Evolutionary conservation across 2,797 vertebrate genomes (phyloP).

Genomic region (Rhincodon typus): DNA sequence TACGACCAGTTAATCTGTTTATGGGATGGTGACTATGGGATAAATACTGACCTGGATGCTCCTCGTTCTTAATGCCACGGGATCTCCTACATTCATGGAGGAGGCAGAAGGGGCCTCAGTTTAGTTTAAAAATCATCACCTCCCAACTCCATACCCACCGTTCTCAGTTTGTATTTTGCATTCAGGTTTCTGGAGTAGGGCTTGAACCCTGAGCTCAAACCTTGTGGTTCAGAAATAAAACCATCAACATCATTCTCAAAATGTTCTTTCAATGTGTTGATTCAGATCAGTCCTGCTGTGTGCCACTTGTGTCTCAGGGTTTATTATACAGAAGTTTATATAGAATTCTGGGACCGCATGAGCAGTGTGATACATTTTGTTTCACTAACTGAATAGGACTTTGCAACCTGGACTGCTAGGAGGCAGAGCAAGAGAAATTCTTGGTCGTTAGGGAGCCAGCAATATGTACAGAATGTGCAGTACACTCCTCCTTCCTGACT

Average conservation of each 20-base stretch:
- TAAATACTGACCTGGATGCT: no score
- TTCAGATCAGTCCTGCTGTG: neutral
- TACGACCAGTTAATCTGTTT: no score
- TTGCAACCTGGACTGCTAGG: neutral
- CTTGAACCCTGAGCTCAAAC: neutral
- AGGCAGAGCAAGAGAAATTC: neutral
- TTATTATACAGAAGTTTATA: neutral
- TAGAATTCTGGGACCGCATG: neutral
- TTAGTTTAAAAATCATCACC: no score
- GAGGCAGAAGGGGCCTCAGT: no score
- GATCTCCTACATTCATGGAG: no score
- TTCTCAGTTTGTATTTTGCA: no score
- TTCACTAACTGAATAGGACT: neutral
- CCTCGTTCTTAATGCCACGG: no score
- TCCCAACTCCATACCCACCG: no score
- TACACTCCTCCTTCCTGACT: neutral
- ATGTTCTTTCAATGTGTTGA: neutral
- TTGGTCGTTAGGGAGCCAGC: no score
- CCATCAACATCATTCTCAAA: neutral
- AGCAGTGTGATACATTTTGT: neutral
- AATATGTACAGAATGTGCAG: neutral
- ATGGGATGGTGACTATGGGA: no score
- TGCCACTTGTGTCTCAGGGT: neutral
- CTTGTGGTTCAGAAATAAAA: neutral
- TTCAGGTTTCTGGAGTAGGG: neutral